Evolutionary conservation across 2,797 vertebrate genomes (phyloP).

Genomic region (Alectoris magna): DNA sequence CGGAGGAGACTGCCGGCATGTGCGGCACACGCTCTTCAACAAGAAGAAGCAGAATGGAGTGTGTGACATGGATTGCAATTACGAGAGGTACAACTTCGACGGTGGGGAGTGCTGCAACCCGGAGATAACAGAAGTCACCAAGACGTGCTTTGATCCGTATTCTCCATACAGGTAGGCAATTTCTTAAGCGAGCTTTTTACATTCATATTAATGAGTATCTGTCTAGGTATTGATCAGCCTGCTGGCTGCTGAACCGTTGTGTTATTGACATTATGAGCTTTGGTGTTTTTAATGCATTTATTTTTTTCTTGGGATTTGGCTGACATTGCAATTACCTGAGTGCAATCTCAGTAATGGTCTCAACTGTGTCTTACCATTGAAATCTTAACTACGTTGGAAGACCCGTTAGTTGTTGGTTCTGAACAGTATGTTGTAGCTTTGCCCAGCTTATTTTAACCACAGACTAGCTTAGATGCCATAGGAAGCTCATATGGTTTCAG

Average conservation of each 20-base stretch:
- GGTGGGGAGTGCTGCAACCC: constrained; percentile 96
- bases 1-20: constrained; percentile 89
- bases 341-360: not conserved
- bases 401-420: not conserved
- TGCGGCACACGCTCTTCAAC: constrained; percentile 79
- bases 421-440: not conserved
- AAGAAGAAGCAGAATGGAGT: constrained; percentile 90
- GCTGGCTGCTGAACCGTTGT: not conserved
- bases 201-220: not conserved
- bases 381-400: not conserved
- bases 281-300: not conserved
- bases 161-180: constrained; percentile 92
- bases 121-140: constrained; percentile 94
- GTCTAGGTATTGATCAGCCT: not conserved
- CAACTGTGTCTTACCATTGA: not conserved
- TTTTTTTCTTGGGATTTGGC: not conserved
- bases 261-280: not conserved
- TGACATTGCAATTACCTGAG: not conserved
- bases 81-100: constrained; percentile 91
- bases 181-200: not conserved
- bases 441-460: constrained; percentile 2
- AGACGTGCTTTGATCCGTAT: constrained; percentile 95
- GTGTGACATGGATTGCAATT: constrained; percentile 97
- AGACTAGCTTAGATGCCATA: not conserved
- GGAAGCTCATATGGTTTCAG: not conserved